These are phyloP conservation scores for Eptatretus burgeri DNA, from an alignment of 2,113 vertebrate genomes.

Conservation along the genomic window DNA sequence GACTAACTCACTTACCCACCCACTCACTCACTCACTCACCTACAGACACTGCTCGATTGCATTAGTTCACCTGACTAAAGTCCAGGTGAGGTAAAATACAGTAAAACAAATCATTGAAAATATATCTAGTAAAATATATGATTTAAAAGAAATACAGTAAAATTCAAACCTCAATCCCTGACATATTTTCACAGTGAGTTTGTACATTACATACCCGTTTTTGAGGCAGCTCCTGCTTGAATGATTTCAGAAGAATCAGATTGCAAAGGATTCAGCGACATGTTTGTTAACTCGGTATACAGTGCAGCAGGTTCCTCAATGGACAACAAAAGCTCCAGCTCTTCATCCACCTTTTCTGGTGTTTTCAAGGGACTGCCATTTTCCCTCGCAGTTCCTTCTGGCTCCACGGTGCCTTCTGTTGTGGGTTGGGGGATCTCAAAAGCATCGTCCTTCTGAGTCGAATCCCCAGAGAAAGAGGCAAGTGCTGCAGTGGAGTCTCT, in stretches of 20 bases:
- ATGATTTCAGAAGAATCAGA: neutral
- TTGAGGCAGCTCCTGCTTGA: neutral
- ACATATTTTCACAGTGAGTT: neutral
- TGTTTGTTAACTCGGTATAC: neutral
- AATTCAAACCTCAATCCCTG: neutral
- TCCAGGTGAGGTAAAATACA: no score
- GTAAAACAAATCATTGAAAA: no score
- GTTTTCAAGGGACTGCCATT: neutral
- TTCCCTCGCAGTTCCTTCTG: neutral
- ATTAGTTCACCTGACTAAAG: no score
- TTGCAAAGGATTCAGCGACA: neutral
- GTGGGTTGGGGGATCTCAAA: neutral
- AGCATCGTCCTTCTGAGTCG: neutral
- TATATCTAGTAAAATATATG: neutral
- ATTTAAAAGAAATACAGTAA: neutral
- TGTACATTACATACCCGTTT: neutral
- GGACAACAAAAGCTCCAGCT: neutral
- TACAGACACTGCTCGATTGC: no score
- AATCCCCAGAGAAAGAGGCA: neutral
- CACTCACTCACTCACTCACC: no score
- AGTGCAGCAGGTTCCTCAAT: neutral
- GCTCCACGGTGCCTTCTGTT: neutral
- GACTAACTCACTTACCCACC: no score
- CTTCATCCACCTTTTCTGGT: slow-evolving; percentile 3
- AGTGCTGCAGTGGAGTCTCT: neutral